Evolutionary conservation across 2,797 vertebrate genomes (phyloP).

Genomic region (Sandelia bainsii): DNA sequence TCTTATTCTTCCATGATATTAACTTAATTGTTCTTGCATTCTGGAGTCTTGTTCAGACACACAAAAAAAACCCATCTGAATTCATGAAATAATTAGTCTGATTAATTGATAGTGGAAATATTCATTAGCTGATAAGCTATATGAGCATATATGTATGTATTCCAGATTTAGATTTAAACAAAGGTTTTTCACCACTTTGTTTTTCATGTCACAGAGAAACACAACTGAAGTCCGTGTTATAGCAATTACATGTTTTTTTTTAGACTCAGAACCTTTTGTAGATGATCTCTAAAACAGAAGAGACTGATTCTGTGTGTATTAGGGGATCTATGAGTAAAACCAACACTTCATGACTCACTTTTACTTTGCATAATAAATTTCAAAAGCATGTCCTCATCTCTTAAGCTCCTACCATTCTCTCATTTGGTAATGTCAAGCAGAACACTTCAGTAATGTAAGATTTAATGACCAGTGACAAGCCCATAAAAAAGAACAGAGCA

Average conservation of each 20-base stretch:
- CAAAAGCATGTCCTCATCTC: constrained; percentile 56
- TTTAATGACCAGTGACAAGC: constrained; percentile 76
- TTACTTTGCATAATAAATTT: constrained; percentile 63
- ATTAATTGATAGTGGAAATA: too few relatives aligned
- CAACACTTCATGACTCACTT: constrained; percentile 64
- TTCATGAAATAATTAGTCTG: too few relatives aligned
- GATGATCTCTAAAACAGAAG: not conserved
- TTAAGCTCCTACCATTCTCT: constrained; percentile 37
- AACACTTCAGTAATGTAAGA: constrained; percentile 70
- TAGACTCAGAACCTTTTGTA: not conserved
- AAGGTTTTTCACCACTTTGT: too few relatives aligned
- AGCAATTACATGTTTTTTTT: not conserved
- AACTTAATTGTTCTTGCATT: not conserved
- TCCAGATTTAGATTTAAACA: too few relatives aligned
- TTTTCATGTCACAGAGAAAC: not conserved
- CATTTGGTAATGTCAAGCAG: constrained; percentile 64
- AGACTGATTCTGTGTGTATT: not conserved
- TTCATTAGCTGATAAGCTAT: too few relatives aligned
- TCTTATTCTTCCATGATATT: too few relatives aligned
- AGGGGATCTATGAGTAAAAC: constrained; percentile 45
- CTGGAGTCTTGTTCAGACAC: too few relatives aligned
- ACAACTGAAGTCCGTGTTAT: not conserved
- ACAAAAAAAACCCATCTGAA: too few relatives aligned
- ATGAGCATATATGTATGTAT: too few relatives aligned
- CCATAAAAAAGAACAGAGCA: constrained; percentile 63